Conservation (phyloP, 2,888 invertebrate genomes). For the Nymphalis c-album region DNA sequence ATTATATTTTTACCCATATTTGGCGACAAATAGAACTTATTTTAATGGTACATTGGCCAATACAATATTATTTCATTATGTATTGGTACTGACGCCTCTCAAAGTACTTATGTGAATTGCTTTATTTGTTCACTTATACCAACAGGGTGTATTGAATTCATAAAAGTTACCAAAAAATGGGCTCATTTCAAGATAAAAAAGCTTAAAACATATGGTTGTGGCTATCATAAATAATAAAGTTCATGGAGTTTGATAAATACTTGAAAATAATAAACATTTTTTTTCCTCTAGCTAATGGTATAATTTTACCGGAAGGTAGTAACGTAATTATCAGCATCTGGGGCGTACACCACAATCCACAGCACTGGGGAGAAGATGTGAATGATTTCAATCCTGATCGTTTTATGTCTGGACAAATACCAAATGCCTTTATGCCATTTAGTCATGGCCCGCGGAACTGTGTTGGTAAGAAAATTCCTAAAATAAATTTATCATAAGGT, state of each 20-base stretch:
- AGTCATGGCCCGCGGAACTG: constrained; percentile 54
- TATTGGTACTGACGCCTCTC: too few relatives aligned
- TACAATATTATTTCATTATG: too few relatives aligned
- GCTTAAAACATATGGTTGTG: not conserved
- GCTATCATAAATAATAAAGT: constrained; percentile 1
- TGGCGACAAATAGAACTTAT: too few relatives aligned
- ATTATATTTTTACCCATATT: too few relatives aligned
- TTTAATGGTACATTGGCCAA: too few relatives aligned
- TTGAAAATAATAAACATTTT: not conserved
- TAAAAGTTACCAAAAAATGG: too few relatives aligned
- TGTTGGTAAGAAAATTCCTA: constrained; percentile 43
- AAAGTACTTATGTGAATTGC: too few relatives aligned
- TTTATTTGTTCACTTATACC: too few relatives aligned
- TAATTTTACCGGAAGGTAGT: constrained; percentile 44
- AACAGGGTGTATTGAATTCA: too few relatives aligned
- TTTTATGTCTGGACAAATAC: constrained; percentile 48
- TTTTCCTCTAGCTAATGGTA: constrained; percentile 37
- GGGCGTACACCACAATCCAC: constrained; percentile 55
- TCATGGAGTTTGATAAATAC: constrained; percentile 38
- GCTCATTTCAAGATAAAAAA: too few relatives aligned
- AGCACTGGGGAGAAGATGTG: constrained; percentile 57
- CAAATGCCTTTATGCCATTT: constrained; percentile 50
- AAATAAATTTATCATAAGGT: too few relatives aligned
- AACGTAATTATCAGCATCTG: constrained; percentile 48
- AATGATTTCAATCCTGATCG: constrained; percentile 57